These are phyloP conservation scores for Mercenaria mercenaria DNA, from an alignment of 1,140 invertebrate genomes.

Conservation along the genomic window DNA sequence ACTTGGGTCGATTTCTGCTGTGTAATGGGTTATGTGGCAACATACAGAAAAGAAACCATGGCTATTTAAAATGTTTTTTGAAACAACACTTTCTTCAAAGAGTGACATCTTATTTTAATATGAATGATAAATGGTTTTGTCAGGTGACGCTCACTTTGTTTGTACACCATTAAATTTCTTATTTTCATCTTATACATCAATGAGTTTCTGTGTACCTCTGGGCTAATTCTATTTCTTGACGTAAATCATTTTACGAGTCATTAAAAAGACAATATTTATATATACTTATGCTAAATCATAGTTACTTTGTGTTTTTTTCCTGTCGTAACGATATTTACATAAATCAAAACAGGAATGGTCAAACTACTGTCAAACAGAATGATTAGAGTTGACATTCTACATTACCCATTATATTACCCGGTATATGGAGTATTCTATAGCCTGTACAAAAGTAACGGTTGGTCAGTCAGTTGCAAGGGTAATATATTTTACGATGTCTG, in stretches of 20 bases:
- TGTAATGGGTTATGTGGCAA: no score
- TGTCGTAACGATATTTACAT: not conserved
- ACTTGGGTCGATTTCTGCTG: no score
- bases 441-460: no score
- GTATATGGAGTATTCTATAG: no score
- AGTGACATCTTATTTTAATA: not conserved
- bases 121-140: not conserved
- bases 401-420: no score
- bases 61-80: no score
- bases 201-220: slow-evolving; percentile 89
- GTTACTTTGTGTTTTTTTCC: not conserved
- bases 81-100: not conserved
- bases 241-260: slow-evolving; percentile 50
- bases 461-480: no score
- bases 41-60: no score
- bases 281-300: slow-evolving; percentile 30
- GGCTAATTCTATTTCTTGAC: slow-evolving; percentile 19
- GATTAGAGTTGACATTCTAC: no score
- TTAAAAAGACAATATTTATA: slow-evolving; percentile 58
- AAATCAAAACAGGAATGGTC: not conserved
- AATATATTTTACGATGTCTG: no score
- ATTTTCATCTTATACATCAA: slow-evolving; percentile 15
- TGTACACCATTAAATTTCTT: slow-evolving; percentile 20
- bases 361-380: no score
- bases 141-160: slow-evolving; percentile 5